Evolutionary conservation across 2,888 invertebrate species (phyloP), one percentile per base, ranked within the genome.

Genomic region (Pantelozetes paolii): DNA sequence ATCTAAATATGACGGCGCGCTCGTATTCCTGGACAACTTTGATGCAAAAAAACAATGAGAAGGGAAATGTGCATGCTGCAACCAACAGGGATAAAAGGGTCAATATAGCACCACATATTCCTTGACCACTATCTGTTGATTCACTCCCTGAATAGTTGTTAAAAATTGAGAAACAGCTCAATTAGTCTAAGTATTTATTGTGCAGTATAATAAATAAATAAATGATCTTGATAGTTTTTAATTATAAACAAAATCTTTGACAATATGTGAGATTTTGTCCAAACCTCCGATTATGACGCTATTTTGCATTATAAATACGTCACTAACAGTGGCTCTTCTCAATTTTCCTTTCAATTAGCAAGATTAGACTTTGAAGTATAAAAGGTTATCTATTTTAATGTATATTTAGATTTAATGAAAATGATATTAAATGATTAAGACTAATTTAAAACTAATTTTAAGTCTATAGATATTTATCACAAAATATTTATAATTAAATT

Each of bases 11-110:
- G 45, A 96, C 95, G 0, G 95, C 95, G 77, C 96, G 86, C 82
- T 96, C 95, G 82, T 96, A 96, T 81, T 96, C 95, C 81, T 94
- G 94, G 1, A 96, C 94, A 50, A 96, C 94, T 90, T 95, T 95
- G 82, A 95, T 92, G 82, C 94, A 94, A 74, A 95, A 86, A 82
- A 94, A 89, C 6, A 96, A 86, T 0, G 94, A 94, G 80, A 96
- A 91, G 0, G 95, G 95, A 88, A 95, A 89, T 0, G 95, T 94
- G 48, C 91, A 78, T 26, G 89, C 82, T 45, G 95, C 91, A 45
- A 95, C 81, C 3, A 90, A 81, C 89, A 94, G 93, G 9, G 94
- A 92, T 42, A 95, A 83, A 26, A 86, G 85, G 59, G 91, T 89
- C 64, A 96, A 85, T 76, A 94, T 87, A 83, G 89, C 89, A 5